A percentile compares a stretch with the other conserved stretches of the same genome.
phyloP scores from a whole-genome alignment of 2,888 invertebrate species.

The Plebejus anna region DNA sequence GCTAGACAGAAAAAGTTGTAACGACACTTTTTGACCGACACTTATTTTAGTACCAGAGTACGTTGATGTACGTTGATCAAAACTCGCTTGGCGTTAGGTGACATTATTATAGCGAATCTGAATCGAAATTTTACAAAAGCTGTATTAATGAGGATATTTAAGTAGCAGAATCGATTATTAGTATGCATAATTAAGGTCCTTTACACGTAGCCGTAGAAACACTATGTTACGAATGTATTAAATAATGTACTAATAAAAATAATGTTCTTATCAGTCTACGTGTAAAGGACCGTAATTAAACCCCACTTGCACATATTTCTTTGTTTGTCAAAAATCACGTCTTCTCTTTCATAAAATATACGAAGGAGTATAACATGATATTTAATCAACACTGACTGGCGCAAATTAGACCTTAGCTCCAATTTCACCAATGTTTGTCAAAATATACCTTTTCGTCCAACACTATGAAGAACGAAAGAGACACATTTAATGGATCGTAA shows the following conservation, averaged over 20 bases:
- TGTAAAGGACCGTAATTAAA: not conserved
- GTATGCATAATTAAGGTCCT: not conserved
- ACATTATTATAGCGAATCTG: not conserved
- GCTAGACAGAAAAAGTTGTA: too few relatives aligned
- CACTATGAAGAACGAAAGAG: not conserved
- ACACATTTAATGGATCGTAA: not conserved
- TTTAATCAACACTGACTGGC: not conserved
- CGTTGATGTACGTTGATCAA: too few relatives aligned
- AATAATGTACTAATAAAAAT: not conserved
- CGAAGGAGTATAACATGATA: not conserved
- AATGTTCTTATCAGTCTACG: not conserved
- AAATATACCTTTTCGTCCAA: not conserved
- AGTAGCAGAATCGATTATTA: constrained; percentile 20
- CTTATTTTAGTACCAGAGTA: too few relatives aligned
- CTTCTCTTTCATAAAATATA: not conserved
- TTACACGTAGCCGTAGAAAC: not conserved
- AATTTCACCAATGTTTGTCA: not conserved
- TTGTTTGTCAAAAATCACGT: not conserved
- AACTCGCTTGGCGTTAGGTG: not conserved
- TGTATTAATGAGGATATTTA: not conserved
- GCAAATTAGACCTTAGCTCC: not conserved
- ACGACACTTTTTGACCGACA: too few relatives aligned
- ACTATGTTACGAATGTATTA: constrained; percentile 19
- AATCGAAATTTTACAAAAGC: not conserved
- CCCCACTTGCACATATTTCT: not conserved